These are phyloP conservation scores for Chloropsis hardwickii DNA, from an alignment of 2,113 vertebrate genomes.

Conservation along the genomic window DNA sequence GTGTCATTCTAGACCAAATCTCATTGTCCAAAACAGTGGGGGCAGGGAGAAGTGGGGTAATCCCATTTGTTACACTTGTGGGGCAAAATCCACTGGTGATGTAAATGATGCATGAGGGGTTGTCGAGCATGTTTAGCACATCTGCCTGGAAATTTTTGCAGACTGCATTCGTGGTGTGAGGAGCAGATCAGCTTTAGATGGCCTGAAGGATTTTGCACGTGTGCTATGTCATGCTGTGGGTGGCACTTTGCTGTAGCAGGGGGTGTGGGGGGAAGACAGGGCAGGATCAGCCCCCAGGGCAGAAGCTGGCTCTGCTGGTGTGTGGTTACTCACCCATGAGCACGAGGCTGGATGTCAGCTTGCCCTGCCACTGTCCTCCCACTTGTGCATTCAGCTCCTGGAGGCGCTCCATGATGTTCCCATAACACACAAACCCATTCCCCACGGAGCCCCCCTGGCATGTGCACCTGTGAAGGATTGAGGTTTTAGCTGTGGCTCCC, in stretches of 20 bases:
- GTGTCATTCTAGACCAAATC: background rate
- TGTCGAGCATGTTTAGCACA: fast-evolving
- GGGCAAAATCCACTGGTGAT: background rate
- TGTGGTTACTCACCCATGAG: conserved; percentile 79
- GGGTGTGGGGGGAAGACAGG: fast-evolving
- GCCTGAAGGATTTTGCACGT: fast-evolving
- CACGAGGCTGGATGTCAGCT: conserved; percentile 78
- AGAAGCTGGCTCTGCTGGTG: background rate
- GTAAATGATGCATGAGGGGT: background rate
- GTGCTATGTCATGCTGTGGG: background rate
- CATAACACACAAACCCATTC: conserved; percentile 82
- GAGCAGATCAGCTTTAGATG: background rate
- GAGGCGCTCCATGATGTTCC: conserved; percentile 85
- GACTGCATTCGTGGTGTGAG: background rate
- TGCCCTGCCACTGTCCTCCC: conserved; percentile 80
- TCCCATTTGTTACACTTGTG: background rate
- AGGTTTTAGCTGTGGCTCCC: background rate
- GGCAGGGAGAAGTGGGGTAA: background rate
- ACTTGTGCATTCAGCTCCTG: conserved; percentile 79
- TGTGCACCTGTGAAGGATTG: conserved; percentile 73
- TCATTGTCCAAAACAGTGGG: background rate
- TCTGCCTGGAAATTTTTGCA: background rate
- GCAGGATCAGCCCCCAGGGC: background rate
- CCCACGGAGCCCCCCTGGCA: conserved; percentile 82
- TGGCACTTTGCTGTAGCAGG: background rate